Conservation (phyloP, 1,140 invertebrate species). For the Drosophila prosaltans region DNA sequence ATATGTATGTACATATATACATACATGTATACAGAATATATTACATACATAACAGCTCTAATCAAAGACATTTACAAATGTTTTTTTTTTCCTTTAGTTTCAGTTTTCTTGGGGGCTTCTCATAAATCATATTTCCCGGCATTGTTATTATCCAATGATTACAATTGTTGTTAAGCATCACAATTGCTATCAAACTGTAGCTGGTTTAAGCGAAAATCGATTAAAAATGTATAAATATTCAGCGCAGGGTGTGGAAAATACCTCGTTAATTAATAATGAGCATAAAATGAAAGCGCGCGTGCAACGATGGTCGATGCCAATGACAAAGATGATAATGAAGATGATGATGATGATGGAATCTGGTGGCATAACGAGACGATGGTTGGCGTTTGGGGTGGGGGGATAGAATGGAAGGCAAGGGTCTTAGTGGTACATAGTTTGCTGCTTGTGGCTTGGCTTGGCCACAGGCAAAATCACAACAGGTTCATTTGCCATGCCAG, state of each 20-base stretch:
- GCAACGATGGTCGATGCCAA: constrained; percentile 30
- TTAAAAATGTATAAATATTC: constrained; percentile 77
- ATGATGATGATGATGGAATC: not conserved
- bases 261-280: constrained; percentile 80
- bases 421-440: constrained; percentile 6
- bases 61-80: not conserved
- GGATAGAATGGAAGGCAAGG: not conserved
- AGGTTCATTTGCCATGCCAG: constrained; percentile 50
- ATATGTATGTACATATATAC: not conserved
- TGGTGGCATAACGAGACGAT: too few relatives aligned
- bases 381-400: not conserved
- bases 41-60: not conserved
- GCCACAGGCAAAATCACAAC: constrained; percentile 62
- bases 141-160: not conserved
- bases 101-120: not conserved
- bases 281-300: constrained; percentile 73
- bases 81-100: not conserved
- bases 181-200: constrained; percentile 25
- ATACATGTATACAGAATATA: not conserved
- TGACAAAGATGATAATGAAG: not conserved
- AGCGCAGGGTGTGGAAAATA: constrained; percentile 68
- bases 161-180: not conserved
- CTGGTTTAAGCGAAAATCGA: constrained; percentile 57
- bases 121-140: not conserved
- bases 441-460: constrained; percentile 22